These are phyloP conservation scores for Molossus molossus DNA, from an alignment of 2,797 vertebrate species.

Conservation along the genomic window DNA sequence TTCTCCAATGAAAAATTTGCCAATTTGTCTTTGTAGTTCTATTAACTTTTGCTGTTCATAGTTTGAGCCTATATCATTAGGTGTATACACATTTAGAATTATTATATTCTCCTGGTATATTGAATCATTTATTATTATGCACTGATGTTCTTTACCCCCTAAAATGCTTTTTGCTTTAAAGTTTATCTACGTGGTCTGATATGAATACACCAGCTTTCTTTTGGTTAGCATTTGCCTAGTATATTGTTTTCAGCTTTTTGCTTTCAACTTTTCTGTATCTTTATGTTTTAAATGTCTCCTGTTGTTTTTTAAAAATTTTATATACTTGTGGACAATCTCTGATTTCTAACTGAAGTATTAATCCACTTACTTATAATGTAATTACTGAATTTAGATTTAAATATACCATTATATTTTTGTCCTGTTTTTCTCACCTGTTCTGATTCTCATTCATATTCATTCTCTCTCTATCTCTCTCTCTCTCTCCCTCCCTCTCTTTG, in stretches of 20 bases:
- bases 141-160: neutral
- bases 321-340: neutral
- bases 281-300: neutral
- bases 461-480: no score
- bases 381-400: slow-evolving; percentile 35
- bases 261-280: slow-evolving; percentile 29
- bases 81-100: neutral
- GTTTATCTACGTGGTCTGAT: neutral
- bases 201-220: neutral
- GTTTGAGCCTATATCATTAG: neutral
- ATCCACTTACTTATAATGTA: slow-evolving; percentile 40
- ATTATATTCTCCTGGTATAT: slow-evolving; percentile 7
- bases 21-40: neutral
- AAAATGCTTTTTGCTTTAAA: neutral
- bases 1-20: neutral
- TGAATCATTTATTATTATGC: slow-evolving; percentile 1
- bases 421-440: neutral
- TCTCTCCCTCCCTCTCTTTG: neutral
- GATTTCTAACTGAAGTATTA: slow-evolving; percentile 28
- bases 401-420: slow-evolving; percentile 1
- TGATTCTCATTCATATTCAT: neutral
- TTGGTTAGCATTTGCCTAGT: neutral
- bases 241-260: slow-evolving; percentile 37
- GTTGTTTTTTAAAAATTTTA: neutral
- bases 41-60: slow-evolving; percentile 18